Conservation (phyloP, 2,113 vertebrate genomes). For the Amblyopsis rosae region DNA sequence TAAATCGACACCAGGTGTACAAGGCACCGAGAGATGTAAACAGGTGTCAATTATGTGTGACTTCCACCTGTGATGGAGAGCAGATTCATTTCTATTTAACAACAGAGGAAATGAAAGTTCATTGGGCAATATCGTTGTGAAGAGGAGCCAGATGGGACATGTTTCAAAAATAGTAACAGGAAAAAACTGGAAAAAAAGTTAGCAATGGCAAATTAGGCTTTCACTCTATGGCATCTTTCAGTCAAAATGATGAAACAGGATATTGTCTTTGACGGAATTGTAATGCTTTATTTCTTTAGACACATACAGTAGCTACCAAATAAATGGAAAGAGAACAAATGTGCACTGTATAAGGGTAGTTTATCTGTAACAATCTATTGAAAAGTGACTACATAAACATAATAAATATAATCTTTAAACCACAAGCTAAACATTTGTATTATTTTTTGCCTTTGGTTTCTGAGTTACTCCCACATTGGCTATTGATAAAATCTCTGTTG, state of each 20-base stretch:
- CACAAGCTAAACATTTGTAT: too few relatives aligned
- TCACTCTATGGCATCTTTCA: constrained; percentile 62
- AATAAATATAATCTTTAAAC: too few relatives aligned
- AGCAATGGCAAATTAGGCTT: constrained; percentile 59
- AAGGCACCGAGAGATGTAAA: constrained; percentile 62
- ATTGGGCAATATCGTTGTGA: constrained; percentile 74
- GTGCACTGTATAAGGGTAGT: too few relatives aligned
- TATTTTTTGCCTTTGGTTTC: too few relatives aligned
- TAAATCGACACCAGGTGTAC: constrained; percentile 73
- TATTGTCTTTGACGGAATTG: constrained; percentile 22
- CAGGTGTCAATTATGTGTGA: constrained; percentile 73
- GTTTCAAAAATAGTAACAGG: constrained; percentile 70
- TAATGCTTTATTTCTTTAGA: constrained; percentile 14
- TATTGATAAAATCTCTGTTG: too few relatives aligned
- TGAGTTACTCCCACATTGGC: too few relatives aligned
- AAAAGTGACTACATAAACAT: too few relatives aligned
- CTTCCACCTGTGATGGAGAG: constrained; percentile 75
- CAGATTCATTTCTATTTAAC: constrained; percentile 77
- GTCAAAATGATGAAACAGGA: constrained; percentile 46
- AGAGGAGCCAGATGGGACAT: constrained; percentile 72
- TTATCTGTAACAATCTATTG: too few relatives aligned
- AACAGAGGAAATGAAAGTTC: constrained; percentile 75
- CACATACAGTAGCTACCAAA: too few relatives aligned
- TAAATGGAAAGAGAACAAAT: too few relatives aligned
- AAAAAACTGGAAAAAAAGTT: constrained; percentile 19